phyloP scores from a whole-genome alignment of 1,140 invertebrate genomes.

The Maconellicoccus hirsutus region DNA sequence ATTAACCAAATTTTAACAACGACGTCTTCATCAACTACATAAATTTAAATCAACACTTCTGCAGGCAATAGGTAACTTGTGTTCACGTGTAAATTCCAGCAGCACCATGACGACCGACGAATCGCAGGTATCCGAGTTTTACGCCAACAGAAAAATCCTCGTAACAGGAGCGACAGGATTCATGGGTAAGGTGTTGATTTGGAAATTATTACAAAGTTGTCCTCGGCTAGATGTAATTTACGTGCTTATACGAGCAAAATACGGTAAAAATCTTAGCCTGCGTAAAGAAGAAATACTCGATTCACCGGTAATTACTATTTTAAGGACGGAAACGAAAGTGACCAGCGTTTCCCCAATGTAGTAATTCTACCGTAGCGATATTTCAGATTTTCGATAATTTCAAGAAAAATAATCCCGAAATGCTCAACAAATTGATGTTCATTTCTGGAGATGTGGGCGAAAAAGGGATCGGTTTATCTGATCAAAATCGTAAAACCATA shows the following conservation, averaged over 20 bases:
- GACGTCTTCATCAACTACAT: too few relatives aligned
- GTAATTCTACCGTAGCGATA: constrained; percentile 61
- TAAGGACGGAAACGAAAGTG: too few relatives aligned
- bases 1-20: too few relatives aligned
- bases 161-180: constrained; percentile 25
- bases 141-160: constrained; percentile 19
- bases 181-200: constrained; percentile 38
- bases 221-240: constrained; percentile 54
- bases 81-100: too few relatives aligned
- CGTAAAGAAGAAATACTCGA: constrained; percentile 53
- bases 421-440: constrained; percentile 62
- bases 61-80: too few relatives aligned
- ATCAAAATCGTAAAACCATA: constrained; percentile 42
- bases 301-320: constrained; percentile 38
- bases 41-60: too few relatives aligned
- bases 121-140: constrained; percentile 18
- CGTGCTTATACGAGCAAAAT: constrained; percentile 65
- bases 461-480: constrained; percentile 49
- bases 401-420: constrained; percentile 46
- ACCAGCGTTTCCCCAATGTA: constrained; percentile 27
- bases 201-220: constrained; percentile 50
- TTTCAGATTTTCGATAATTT: constrained; percentile 54
- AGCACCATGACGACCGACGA: background rate
- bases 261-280: constrained; percentile 55
- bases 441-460: constrained; percentile 55